Evolutionary conservation across 2,797 vertebrate species (phyloP).

Genomic region (Scolopax bukidnonensis): DNA sequence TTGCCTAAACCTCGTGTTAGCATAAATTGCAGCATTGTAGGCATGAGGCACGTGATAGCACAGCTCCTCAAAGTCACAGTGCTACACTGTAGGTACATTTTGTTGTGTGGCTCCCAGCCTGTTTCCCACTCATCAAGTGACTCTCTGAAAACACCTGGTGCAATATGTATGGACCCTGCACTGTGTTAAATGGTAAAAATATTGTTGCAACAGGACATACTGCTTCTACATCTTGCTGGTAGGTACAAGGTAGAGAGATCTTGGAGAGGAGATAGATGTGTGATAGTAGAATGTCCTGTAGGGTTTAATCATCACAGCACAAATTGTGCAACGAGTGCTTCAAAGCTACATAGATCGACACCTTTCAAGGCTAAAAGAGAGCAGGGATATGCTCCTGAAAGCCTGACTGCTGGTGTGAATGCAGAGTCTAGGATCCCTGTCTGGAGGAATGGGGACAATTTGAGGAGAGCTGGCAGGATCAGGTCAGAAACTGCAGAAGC

Average conservation of each 20-base stretch:
- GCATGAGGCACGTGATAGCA: neutral
- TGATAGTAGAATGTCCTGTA: neutral
- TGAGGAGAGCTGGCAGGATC: neutral
- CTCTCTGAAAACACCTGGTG: neutral
- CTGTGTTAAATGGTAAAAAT: neutral
- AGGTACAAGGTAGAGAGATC: neutral
- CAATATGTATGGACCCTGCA: neutral
- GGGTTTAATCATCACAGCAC: neutral
- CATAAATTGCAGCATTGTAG: neutral
- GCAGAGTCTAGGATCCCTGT: neutral
- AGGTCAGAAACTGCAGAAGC: neutral
- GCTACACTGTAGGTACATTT: neutral
- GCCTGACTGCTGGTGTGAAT: neutral
- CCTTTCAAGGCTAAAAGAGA: neutral
- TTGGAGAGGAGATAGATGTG: neutral
- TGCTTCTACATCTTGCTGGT: neutral
- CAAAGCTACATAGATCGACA: accelerated
- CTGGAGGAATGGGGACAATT: neutral
- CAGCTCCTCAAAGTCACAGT: neutral
- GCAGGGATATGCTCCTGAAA: neutral
- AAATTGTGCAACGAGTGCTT: neutral
- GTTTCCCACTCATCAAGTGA: neutral
- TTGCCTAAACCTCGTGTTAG: neutral
- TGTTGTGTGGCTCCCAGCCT: neutral
- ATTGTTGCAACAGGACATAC: neutral